Base-by-base conservation (phyloP, 2,113 vertebrate species). In the Cyanoliseus patagonus region DNA sequence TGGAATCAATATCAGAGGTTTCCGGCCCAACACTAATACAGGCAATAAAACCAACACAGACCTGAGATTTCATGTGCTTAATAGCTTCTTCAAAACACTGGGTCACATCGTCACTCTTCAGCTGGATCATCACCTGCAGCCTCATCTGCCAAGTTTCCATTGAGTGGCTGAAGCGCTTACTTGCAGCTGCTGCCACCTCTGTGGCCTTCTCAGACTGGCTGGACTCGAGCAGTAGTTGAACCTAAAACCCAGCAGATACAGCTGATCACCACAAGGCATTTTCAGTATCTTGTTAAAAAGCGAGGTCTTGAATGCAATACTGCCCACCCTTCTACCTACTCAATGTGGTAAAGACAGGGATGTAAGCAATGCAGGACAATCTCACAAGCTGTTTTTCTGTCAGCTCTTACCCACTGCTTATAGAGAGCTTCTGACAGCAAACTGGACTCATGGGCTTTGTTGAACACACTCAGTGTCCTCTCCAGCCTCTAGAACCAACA, bases 341-440 rank as follows among this genome's bases (percentile, higher is more conserved):
- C 53, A 35, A 57, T 77, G 81, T 15, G 33, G 41, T 37, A 81
- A 49, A 64, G 59, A 66, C 2, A 42, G 61, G 61, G 37, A 51
- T 2, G 6, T 35, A 70, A 67, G 47, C 35, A 85, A 55, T 6
- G n/a, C 15, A 41, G 33, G 30, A 86, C 73, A 90, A 53, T 24
- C 39, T 47, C 76, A 39, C 33, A 17, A 47, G 20, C 17, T 70
- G 1, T n/a, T 69, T 66, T 55, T 22, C 18, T 35, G 6, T 49
- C 33, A 52, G 3, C 76, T 57, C 98, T 98, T 98, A 99, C 99
- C 99, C 99, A 99, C 79, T 97, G 98, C 94, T 98, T 98, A 85
- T 99, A 99, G 72, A 98, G 98, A 63, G 86, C 68, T 97, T 99
- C 98, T 49, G 98, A 95, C 61, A 99, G 97, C 97, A 98, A 94